Conservation (phyloP, 1,140 invertebrate genomes). For the Theocolax elegans region DNA sequence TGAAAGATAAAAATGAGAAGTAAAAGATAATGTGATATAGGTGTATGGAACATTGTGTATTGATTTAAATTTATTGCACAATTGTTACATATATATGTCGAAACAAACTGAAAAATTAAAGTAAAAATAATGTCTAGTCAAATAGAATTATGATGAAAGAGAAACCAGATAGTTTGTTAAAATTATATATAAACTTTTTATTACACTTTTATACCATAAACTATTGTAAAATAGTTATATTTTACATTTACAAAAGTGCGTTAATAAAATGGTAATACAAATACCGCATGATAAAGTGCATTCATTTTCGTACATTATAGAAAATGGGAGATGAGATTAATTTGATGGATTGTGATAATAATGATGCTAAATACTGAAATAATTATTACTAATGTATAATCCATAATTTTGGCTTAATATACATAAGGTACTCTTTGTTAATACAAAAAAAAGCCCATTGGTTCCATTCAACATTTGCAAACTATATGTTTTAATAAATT, state of each 20-base stretch:
- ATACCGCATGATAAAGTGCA: neutral
- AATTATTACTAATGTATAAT: constrained; percentile 9
- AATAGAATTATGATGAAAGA: too few species aligned
- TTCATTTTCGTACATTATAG: neutral
- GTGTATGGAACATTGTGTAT: too few species aligned
- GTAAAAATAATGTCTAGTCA: too few species aligned
- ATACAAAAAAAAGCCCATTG: neutral
- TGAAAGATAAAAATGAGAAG: too few species aligned
- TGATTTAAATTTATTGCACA: too few species aligned
- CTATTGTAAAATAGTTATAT: constrained; percentile 28
- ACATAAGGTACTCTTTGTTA: neutral
- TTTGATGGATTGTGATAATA: neutral
- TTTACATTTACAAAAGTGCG: constrained; percentile 22
- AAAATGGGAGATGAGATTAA: constrained; percentile 19
- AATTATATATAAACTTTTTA: constrained; percentile 31
- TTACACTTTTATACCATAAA: constrained; percentile 3
- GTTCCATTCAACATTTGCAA: neutral
- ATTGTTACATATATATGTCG: too few species aligned
- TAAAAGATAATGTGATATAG: too few species aligned
- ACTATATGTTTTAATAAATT: too few species aligned
- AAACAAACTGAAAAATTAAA: too few species aligned
- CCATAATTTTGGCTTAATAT: constrained; percentile 17
- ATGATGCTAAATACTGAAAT: constrained; percentile 24
- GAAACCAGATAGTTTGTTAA: constrained; percentile 2
- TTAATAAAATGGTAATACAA: constrained; percentile 14